Percentiles rank a stretch among this genome's conserved stretches.
phyloP scores from a whole-genome alignment of 2,888 invertebrate genomes.

The Nemapogon koenigi region DNA sequence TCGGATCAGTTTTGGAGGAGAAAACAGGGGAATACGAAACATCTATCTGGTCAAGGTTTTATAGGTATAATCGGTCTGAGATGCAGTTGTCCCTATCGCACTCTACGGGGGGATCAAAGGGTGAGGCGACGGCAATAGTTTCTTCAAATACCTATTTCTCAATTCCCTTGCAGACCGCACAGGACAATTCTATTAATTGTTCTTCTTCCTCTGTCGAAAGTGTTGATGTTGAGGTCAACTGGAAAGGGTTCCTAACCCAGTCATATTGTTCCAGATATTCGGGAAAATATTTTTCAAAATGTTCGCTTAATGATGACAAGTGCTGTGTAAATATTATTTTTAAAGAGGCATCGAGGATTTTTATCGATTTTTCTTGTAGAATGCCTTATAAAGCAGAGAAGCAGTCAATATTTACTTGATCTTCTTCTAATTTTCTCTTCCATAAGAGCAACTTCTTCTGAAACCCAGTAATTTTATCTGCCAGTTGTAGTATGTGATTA shows the following conservation, averaged over 20 bases:
- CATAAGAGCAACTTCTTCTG: slow-evolving; percentile 16
- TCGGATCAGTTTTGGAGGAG: too few species aligned
- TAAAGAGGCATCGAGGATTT: slow-evolving; percentile 13
- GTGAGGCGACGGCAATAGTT: too few species aligned
- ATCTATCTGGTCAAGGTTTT: too few species aligned
- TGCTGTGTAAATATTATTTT: slow-evolving; percentile 18
- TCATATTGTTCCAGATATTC: slow-evolving; percentile 17
- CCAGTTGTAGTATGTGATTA: slow-evolving; percentile 12
- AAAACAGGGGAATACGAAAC: too few species aligned
- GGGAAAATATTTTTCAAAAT: slow-evolving; percentile 15
- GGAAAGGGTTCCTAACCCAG: slow-evolving; percentile 15
- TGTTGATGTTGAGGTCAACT: slow-evolving; percentile 14
- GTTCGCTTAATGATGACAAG: slow-evolving; percentile 10
- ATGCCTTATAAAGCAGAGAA: slow-evolving; percentile 17
- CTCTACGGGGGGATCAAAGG: too few species aligned
- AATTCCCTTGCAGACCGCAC: not conserved
- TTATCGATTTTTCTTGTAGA: slow-evolving; percentile 13
- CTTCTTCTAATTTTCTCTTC: slow-evolving; percentile 15
- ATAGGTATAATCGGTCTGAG: too few species aligned
- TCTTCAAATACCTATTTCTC: too few species aligned
- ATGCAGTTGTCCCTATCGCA: too few species aligned
- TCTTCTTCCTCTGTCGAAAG: slow-evolving; percentile 18
- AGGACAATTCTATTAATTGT: slow-evolving; percentile 18
- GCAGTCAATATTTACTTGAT: slow-evolving; percentile 9
- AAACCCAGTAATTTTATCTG: slow-evolving; percentile 14